Conservation (phyloP, 2,888 invertebrate genomes). For the Lymantria monacha region DNA sequence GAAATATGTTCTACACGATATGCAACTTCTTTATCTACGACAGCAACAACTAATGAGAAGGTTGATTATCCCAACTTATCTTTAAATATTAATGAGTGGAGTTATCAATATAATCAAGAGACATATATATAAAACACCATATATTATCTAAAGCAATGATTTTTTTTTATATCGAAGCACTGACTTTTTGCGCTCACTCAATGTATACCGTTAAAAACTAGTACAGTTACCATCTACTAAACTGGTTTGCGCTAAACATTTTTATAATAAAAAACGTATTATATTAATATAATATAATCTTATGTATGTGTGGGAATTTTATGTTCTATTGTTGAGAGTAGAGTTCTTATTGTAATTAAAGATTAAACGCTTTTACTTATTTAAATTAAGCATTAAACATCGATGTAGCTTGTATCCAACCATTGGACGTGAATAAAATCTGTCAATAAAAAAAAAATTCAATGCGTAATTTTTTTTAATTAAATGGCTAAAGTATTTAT, state of each 20-base stretch:
- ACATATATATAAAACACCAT: neutral
- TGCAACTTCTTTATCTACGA: no score
- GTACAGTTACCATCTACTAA: slow-evolving; percentile 38
- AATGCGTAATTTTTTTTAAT: no score
- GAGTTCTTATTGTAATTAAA: neutral
- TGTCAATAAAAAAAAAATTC: no score
- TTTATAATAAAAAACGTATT: slow-evolving; percentile 51
- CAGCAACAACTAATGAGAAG: no score
- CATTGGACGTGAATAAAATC: no score
- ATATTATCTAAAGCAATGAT: slow-evolving; percentile 9
- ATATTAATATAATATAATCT: slow-evolving; percentile 43
- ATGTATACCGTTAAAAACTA: slow-evolving; percentile 33
- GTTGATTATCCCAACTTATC: no score
- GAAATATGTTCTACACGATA: no score
- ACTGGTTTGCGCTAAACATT: slow-evolving; percentile 44
- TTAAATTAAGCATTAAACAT: no score
- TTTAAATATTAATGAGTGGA: no score
- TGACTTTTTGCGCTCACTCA: slow-evolving; percentile 27
- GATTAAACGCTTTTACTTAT: neutral
- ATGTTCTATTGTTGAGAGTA: slow-evolving; percentile 20
- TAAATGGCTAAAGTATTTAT: no score
- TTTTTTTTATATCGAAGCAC: slow-evolving; percentile 25
- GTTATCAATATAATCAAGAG: no score
- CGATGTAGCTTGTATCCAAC: no score
- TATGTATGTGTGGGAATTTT: slow-evolving; percentile 45